phyloP scores from a whole-genome alignment of 2,113 vertebrate genomes.

The Cyanistes caeruleus region DNA sequence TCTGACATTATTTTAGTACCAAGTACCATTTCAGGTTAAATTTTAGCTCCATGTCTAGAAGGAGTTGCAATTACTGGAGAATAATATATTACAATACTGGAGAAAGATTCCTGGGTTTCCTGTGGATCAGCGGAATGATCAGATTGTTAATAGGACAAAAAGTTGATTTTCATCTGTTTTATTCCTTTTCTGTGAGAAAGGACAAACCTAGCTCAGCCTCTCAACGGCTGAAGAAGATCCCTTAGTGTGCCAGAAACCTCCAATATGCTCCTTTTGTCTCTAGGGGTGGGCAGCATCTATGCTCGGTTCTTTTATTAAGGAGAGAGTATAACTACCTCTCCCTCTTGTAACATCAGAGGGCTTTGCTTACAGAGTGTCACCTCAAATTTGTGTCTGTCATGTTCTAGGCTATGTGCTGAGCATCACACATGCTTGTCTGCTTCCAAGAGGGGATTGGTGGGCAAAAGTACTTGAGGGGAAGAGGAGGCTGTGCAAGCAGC shows the following conservation, averaged over 20 bases:
- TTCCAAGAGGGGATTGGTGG: neutral
- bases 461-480: neutral
- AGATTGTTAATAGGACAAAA: neutral
- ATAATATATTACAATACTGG: too few relatives aligned
- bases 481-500: neutral
- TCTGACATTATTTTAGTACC: neutral
- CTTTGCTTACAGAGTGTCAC: neutral
- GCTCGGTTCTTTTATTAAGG: neutral
- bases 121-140: neutral
- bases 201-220: neutral
- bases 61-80: neutral
- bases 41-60: neutral
- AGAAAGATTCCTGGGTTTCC: neutral
- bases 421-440: neutral
- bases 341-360: neutral
- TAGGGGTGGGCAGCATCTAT: neutral
- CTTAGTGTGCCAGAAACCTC: accelerated
- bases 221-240: neutral
- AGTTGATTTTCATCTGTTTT: neutral
- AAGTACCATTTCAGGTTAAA: neutral
- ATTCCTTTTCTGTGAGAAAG: neutral
- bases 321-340: neutral
- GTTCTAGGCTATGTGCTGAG: neutral
- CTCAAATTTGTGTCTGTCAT: neutral
- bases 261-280: neutral